A percentile compares a stretch with the other conserved stretches of the same genome.
Conservation (phyloP, 2,113 vertebrate species). For the Brachyhypopomus gauderio region DNA sequence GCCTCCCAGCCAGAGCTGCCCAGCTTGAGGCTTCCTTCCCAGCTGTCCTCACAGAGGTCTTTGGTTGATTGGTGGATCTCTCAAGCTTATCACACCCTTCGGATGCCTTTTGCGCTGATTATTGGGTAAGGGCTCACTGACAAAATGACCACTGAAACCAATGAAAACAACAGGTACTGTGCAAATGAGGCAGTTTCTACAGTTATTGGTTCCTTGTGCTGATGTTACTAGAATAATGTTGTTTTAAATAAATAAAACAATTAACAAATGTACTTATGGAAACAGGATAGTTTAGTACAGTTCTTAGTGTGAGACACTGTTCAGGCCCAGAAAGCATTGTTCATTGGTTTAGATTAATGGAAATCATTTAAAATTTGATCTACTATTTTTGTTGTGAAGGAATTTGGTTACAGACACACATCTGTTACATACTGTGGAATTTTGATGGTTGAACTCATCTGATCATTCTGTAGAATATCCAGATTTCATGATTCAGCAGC, state of each 20-base stretch:
- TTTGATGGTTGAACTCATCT: background rate
- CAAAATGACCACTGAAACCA: background rate
- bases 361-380: background rate
- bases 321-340: background rate
- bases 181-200: background rate
- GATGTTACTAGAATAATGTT: background rate
- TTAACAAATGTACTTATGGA: background rate
- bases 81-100: background rate
- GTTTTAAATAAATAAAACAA: background rate
- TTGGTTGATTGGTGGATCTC: conserved; percentile 1
- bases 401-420: background rate
- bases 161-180: background rate
- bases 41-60: conserved; percentile 36
- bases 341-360: background rate
- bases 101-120: background rate
- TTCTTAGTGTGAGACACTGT: background rate
- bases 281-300: background rate
- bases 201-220: background rate
- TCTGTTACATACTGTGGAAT: background rate
- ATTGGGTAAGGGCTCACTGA: background rate
- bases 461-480: background rate
- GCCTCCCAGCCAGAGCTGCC: conserved; percentile 8
- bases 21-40: conserved; percentile 27
- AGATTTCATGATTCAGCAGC: background rate
- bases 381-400: too few relatives aligned